Conservation (phyloP, 2,113 vertebrate genomes). For the Phalacrocorax brasilianus region DNA sequence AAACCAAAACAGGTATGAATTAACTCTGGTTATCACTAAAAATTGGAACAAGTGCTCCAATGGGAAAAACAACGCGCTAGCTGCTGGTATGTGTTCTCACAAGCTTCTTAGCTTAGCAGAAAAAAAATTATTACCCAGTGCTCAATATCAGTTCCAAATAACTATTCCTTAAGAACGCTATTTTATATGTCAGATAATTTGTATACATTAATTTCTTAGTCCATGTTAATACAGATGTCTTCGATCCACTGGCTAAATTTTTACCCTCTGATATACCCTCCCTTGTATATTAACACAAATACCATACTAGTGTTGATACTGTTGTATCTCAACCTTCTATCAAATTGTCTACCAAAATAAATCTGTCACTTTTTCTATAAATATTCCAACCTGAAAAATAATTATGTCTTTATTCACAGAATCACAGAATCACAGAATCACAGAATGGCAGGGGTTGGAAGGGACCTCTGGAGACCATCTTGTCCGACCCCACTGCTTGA, state of each 20-base stretch:
- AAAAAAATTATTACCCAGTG: not conserved
- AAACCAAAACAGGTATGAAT: not conserved
- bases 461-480: no score
- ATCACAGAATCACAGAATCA: no score
- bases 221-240: rapidly evolving
- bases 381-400: not conserved
- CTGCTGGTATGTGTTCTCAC: not conserved
- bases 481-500: no score
- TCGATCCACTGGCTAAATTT: not conserved
- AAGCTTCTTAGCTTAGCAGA: not conserved
- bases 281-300: not conserved
- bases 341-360: not conserved
- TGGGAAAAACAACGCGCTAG: not conserved
- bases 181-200: not conserved
- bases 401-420: not conserved
- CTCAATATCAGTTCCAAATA: not conserved
- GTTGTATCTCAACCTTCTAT: not conserved
- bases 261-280: not conserved
- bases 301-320: not conserved
- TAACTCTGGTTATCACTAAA: not conserved
- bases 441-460: no score
- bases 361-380: not conserved
- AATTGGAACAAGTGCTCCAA: not conserved
- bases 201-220: not conserved
- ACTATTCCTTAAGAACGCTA: not conserved